A percentile compares a stretch with the other conserved stretches of the same genome.
These are phyloP conservation scores for Drosophila buzzatii DNA, from an alignment of 2,888 invertebrate species.

Conservation along the genomic window DNA sequence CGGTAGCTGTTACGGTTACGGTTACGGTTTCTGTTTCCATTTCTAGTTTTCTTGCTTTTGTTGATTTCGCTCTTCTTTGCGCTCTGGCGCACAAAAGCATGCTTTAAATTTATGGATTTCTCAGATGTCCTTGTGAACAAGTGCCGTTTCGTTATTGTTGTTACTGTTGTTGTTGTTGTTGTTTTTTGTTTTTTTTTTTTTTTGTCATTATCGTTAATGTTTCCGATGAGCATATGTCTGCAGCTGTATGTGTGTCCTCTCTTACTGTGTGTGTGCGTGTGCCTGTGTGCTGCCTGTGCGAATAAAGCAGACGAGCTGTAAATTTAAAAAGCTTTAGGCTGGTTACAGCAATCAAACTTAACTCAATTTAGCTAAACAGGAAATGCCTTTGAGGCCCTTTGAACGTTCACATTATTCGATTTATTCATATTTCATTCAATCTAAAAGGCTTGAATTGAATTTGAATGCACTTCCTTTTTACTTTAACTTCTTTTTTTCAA, in stretches of 20 bases:
- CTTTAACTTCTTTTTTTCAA: background rate
- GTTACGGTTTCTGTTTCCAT: slow-evolving; percentile 8
- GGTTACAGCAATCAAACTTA: slow-evolving; percentile 2
- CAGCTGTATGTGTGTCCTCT: slow-evolving; percentile 18
- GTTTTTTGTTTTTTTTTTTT: background rate
- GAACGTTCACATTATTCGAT: slow-evolving; percentile 9
- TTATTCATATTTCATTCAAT: background rate
- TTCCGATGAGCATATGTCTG: slow-evolving; percentile 48
- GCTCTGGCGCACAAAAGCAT: slow-evolving; percentile 54
- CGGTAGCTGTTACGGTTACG: slow-evolving; percentile 3
- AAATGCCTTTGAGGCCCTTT: background rate
- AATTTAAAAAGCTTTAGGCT: slow-evolving; percentile 9
- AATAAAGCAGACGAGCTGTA: slow-evolving; percentile 23
- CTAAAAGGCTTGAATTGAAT: background rate
- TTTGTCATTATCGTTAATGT: slow-evolving; percentile 64
- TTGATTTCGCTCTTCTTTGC: slow-evolving; percentile 9
- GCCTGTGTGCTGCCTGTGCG: slow-evolving; percentile 6
- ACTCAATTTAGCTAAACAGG: slow-evolving; percentile 19
- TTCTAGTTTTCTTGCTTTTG: slow-evolving; percentile 3
- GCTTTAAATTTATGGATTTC: slow-evolving; percentile 79
- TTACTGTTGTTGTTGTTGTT: too few relatives aligned
- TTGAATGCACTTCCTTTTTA: background rate
- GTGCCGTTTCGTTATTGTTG: slow-evolving; percentile 56
- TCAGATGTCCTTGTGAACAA: slow-evolving; percentile 74
- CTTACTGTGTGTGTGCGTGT: background rate